These are phyloP conservation scores for Phrynosoma platyrhinos DNA, from an alignment of 2,113 vertebrate genomes.

Conservation along the genomic window DNA sequence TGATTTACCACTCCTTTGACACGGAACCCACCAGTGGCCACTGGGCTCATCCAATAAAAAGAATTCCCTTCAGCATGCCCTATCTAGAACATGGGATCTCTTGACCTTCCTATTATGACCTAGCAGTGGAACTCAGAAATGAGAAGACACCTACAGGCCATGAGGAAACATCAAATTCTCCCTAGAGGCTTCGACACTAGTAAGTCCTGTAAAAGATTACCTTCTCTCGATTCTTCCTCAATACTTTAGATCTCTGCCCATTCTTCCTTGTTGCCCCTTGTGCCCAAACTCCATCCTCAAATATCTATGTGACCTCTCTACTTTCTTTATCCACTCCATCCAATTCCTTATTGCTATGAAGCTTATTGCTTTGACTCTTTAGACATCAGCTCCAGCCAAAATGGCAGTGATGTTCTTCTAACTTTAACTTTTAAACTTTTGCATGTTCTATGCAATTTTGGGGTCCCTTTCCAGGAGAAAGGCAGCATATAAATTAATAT, in stretches of 20 bases:
- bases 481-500: no score
- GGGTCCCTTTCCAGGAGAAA: no score
- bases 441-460: no score
- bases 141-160: not conserved
- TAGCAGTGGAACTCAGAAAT: slow-evolving; percentile 2
- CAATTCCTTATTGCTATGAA: not conserved
- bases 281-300: not conserved
- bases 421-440: no score
- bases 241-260: not conserved
- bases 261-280: not conserved
- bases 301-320: not conserved
- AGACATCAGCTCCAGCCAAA: not conserved
- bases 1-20: no score
- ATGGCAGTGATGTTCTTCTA: no score
- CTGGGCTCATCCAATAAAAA: not conserved
- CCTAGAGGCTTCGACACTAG: not conserved
- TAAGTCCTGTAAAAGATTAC: not conserved
- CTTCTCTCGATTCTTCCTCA: not conserved
- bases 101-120: slow-evolving; percentile 13
- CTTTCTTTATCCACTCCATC: not conserved
- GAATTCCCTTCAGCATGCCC: not conserved
- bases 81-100: not conserved
- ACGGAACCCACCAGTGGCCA: no score
- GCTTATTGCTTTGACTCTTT: no score
- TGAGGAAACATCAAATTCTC: not conserved